Evolutionary conservation across 2,888 invertebrate genomes (phyloP).

Genomic region (Hyppa rectilinea): DNA sequence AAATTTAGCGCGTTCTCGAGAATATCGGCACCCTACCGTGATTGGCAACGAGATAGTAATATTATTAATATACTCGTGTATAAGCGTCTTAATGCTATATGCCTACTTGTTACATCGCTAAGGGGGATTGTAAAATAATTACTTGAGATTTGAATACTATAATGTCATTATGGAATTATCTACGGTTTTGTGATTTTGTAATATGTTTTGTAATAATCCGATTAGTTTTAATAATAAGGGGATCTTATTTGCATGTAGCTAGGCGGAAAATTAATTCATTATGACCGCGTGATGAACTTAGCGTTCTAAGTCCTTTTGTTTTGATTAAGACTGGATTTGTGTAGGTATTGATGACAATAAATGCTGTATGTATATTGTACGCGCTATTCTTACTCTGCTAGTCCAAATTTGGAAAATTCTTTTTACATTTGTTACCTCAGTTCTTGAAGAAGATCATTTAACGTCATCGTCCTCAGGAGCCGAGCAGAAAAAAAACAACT

Average conservation of each 20-base stretch:
- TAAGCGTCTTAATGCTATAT: constrained; percentile 50
- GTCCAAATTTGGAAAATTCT: too few species aligned
- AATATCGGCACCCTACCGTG: constrained; percentile 63
- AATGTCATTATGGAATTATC: constrained; percentile 33
- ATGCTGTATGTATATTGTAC: too few species aligned
- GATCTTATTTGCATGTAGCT: background rate
- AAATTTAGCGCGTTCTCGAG: constrained; percentile 65
- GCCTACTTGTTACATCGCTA: constrained; percentile 37
- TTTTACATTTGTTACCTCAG: too few species aligned
- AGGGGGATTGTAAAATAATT: constrained; percentile 46
- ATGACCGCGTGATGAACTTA: background rate
- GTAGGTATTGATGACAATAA: too few species aligned
- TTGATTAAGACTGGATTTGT: too few species aligned
- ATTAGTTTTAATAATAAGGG: constrained; percentile 10
- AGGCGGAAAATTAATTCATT: background rate
- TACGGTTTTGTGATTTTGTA: constrained; percentile 11
- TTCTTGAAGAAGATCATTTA: too few species aligned
- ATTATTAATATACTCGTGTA: constrained; percentile 59
- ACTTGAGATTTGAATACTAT: constrained; percentile 43
- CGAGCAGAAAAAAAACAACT: too few species aligned
- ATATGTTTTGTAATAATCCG: constrained; percentile 10
- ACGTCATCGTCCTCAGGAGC: too few species aligned
- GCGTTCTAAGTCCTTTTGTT: fast-evolving
- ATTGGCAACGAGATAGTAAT: constrained; percentile 58
- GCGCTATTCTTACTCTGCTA: too few species aligned